Conservation (phyloP, 2,888 invertebrate genomes). For the Pristionchus maxplancki region DNA sequence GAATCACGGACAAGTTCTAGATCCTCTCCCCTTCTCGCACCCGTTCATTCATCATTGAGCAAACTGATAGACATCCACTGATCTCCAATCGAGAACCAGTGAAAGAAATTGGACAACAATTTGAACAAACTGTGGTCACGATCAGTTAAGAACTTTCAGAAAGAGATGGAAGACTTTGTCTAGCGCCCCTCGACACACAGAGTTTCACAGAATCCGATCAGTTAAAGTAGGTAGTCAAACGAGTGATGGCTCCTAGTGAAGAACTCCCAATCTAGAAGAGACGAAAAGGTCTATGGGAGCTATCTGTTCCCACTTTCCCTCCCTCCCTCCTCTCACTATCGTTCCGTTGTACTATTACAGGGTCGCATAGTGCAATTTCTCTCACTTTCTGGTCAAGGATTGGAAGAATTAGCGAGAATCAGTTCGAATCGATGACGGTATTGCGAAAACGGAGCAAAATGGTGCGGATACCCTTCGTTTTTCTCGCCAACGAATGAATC, state of each 20-base stretch:
- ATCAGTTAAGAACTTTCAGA: neutral
- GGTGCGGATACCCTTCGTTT: neutral
- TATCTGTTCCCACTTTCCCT: constrained; percentile 36
- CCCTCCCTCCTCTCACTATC: constrained; percentile 38
- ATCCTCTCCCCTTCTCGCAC: neutral
- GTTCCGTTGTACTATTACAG: constrained; percentile 34
- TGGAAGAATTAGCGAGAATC: neutral
- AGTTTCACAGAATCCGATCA: neutral
- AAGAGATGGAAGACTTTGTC: neutral
- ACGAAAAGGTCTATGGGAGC: neutral
- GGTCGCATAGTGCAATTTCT: constrained; percentile 31
- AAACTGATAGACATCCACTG: neutral
- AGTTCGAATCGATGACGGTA: neutral
- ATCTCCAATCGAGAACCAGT: neutral
- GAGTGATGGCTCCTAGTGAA: neutral
- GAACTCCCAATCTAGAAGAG: neutral
- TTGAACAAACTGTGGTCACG: neutral
- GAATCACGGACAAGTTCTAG: constrained; percentile 23
- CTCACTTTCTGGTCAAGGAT: neutral
- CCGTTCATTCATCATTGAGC: constrained; percentile 6
- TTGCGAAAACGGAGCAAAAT: neutral
- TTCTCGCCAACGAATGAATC: constrained; percentile 11
- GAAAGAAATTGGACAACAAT: neutral
- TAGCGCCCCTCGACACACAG: neutral
- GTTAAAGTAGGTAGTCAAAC: constrained; percentile 26